Conservation (phyloP, 2,888 invertebrate genomes). For the Leptinotarsa rubiginosa region DNA sequence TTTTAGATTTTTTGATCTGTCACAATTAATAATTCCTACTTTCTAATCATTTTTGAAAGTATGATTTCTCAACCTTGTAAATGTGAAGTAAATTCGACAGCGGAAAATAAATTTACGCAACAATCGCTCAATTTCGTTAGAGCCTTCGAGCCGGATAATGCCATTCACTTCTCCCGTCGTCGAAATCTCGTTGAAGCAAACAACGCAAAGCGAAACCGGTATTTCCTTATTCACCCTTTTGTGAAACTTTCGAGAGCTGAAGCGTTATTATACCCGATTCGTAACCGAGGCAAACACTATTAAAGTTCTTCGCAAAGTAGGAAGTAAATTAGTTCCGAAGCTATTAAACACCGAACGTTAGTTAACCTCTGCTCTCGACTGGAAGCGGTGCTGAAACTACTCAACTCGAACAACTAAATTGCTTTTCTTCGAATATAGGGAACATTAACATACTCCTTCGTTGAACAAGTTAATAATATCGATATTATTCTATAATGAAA, state of each 20-base stretch:
- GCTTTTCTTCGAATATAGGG: conserved; percentile 21
- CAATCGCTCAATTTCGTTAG: background rate
- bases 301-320: conserved; percentile 40
- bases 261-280: conserved; percentile 32
- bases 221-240: conserved; percentile 27
- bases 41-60: too few species aligned
- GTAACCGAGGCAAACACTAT: conserved; percentile 40
- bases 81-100: background rate
- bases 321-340: conserved; percentile 43
- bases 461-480: conserved; percentile 11
- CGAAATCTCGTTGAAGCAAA: conserved; percentile 19
- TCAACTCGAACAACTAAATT: conserved; percentile 30
- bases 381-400: conserved; percentile 9
- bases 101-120: background rate
- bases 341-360: conserved; percentile 37
- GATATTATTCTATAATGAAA: background rate
- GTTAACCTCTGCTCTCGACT: conserved; percentile 35
- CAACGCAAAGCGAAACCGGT: conserved; percentile 8
- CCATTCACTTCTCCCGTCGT: conserved; percentile 13
- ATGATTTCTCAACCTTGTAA: too few species aligned
- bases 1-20: too few species aligned
- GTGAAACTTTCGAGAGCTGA: conserved; percentile 23
- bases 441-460: conserved; percentile 25
- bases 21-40: too few species aligned
- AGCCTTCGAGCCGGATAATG: conserved; percentile 17